Evolutionary conservation across 2,888 invertebrate genomes (phyloP).

Genomic region (Criorhina ranunculi): DNA sequence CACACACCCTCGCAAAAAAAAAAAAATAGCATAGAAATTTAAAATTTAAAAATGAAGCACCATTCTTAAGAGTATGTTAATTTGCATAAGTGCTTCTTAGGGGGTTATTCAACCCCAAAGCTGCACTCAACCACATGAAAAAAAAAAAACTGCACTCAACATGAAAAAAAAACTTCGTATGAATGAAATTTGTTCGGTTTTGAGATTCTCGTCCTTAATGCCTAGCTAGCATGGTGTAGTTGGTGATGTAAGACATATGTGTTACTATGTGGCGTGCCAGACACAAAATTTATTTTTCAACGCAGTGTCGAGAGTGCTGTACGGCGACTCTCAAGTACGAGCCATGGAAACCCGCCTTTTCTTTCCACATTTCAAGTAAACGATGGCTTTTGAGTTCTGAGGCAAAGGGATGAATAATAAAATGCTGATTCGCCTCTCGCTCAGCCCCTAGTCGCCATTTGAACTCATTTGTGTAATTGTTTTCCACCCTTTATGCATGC

Average conservation of each 20-base stretch:
- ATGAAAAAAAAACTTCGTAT: not conserved
- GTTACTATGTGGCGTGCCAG: slow-evolving; percentile 7
- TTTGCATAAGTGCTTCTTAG: slow-evolving; percentile 57
- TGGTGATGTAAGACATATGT: slow-evolving; percentile 14
- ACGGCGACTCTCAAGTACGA: not conserved
- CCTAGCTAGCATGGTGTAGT: not conserved
- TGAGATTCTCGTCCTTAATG: not conserved
- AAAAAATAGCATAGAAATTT: slow-evolving; percentile 5
- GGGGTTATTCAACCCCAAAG: slow-evolving; percentile 45
- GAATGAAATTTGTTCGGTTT: slow-evolving; percentile 39
- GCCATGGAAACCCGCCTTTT: slow-evolving; percentile 7
- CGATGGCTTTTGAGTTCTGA: slow-evolving; percentile 33
- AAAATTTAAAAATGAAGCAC: slow-evolving; percentile 33
- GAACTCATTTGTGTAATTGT: slow-evolving; percentile 73
- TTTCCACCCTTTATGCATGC: slow-evolving; percentile 57
- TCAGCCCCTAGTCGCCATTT: slow-evolving; percentile 49
- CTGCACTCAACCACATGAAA: not conserved
- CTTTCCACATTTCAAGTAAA: slow-evolving; percentile 34
- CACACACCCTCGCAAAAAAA: not conserved
- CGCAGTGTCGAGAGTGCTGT: slow-evolving; percentile 11
- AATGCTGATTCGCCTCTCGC: slow-evolving; percentile 19
- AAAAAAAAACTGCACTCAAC: slow-evolving; percentile 25
- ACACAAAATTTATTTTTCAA: slow-evolving; percentile 12
- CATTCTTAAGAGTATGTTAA: slow-evolving; percentile 40
- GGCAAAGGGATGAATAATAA: slow-evolving; percentile 40